Evolutionary conservation across 1,140 invertebrate species (phyloP).

Genomic region (Diprion similis): DNA sequence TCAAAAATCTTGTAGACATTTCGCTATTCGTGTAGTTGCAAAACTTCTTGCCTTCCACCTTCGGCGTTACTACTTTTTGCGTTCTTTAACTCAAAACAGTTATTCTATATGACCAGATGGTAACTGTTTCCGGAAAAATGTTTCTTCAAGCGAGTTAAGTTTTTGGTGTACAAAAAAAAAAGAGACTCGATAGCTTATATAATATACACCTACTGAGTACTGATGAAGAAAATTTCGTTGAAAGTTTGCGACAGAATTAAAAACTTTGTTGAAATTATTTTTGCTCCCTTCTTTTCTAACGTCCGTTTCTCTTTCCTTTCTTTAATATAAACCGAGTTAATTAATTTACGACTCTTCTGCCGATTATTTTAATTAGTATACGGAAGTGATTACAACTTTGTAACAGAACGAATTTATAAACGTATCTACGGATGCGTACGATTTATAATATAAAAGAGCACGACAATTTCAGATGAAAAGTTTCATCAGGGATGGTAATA

Average conservation of each 20-base stretch:
- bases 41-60: too few species aligned
- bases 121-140: background rate
- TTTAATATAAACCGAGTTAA: background rate
- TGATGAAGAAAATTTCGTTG: background rate
- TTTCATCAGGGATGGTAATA: too few species aligned
- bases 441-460: too few species aligned
- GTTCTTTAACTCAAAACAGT: too few species aligned
- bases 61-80: too few species aligned
- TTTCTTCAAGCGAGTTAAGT: background rate
- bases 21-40: too few species aligned
- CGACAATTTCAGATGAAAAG: too few species aligned
- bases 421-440: too few species aligned
- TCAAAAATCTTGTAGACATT: too few species aligned
- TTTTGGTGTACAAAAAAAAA: background rate
- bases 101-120: too few species aligned
- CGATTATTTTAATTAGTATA: background rate
- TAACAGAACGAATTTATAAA: too few species aligned
- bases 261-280: background rate
- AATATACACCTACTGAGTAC: background rate
- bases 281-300: background rate
- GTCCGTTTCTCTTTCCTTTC: too few species aligned
- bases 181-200: background rate
- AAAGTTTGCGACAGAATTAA: background rate
- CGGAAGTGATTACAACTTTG: background rate
- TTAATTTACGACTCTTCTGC: background rate